phyloP scores from a whole-genome alignment of 2,888 invertebrate species.

The Sphinx pinastri region DNA sequence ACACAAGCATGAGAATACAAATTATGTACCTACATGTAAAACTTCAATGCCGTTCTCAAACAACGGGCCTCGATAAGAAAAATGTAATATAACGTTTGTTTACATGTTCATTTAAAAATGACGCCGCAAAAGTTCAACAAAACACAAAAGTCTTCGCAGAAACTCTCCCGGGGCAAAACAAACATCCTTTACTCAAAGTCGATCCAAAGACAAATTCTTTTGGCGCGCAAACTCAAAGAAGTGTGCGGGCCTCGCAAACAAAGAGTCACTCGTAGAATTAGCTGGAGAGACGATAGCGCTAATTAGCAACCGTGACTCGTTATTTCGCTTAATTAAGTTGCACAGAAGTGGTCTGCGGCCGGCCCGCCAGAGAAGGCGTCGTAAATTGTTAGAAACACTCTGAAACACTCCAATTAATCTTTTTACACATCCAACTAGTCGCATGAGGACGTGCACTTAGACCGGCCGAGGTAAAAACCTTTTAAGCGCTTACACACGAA shows the following conservation, averaged over 20 bases:
- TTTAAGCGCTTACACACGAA: slow-evolving; percentile 63
- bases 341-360: slow-evolving; percentile 82
- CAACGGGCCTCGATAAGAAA: slow-evolving; percentile 3
- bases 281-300: slow-evolving; percentile 75
- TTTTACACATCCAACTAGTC: slow-evolving; percentile 82
- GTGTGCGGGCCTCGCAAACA: slow-evolving; percentile 69
- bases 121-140: slow-evolving; percentile 56
- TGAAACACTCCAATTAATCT: slow-evolving; percentile 83
- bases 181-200: slow-evolving; percentile 77
- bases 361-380: slow-evolving; percentile 75
- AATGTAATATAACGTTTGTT: slow-evolving; percentile 14
- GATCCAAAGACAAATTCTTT: slow-evolving; percentile 82
- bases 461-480: slow-evolving; percentile 65
- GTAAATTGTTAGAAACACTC: slow-evolving; percentile 79
- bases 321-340: slow-evolving; percentile 84
- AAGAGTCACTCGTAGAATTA: slow-evolving; percentile 80
- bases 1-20: background rate
- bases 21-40: background rate
- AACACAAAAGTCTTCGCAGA: slow-evolving; percentile 60
- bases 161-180: slow-evolving; percentile 68
- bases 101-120: slow-evolving; percentile 27
- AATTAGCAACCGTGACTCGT: slow-evolving; percentile 82
- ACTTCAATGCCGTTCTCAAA: background rate
- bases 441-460: slow-evolving; percentile 75
- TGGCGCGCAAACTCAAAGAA: slow-evolving; percentile 79